These are phyloP conservation scores for Oscheius myriophilus DNA, from an alignment of 2,888 invertebrate species.

Conservation along the genomic window DNA sequence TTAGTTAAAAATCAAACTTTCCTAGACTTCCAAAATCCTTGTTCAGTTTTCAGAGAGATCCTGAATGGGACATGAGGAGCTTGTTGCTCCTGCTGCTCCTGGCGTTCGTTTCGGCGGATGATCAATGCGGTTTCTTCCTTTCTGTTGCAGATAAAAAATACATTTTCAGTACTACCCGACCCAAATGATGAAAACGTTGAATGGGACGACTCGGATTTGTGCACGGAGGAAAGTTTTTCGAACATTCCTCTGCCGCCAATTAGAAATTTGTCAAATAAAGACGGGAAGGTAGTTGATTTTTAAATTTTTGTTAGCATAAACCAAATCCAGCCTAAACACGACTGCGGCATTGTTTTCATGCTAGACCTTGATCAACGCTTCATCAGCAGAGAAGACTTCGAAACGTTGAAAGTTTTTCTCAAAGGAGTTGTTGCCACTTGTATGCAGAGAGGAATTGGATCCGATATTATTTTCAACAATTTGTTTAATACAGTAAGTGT, in stretches of 20 bases:
- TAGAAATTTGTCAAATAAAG: conserved; percentile 3
- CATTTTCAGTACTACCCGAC: conserved; percentile 2
- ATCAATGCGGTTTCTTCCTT: conserved; percentile 8
- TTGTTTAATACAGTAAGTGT: conserved; percentile 40
- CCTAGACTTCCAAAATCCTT: no score
- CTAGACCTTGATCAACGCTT: conserved; percentile 46
- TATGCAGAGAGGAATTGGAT: conserved; percentile 47
- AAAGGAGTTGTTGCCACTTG: conserved; percentile 32
- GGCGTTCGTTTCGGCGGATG: conserved; percentile 1
- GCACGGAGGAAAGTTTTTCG: conserved; percentile 7
- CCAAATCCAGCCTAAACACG: conserved; percentile 23
- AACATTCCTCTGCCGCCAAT: neutral
- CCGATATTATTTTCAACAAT: conserved; percentile 41
- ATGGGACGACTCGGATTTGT: conserved; percentile 14
- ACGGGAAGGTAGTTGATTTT: neutral
- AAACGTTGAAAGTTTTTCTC: conserved; percentile 11
- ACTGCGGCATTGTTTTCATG: conserved; percentile 47
- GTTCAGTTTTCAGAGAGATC: neutral
- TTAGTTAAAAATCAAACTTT: no score
- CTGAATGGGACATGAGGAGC: conserved; percentile 24
- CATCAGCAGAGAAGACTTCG: conserved; percentile 33
- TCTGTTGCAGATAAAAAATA: neutral
- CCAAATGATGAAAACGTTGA: neutral
- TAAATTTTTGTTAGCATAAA: neutral
- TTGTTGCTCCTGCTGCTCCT: conserved; percentile 15